Base-by-base conservation (phyloP, 2,113 vertebrate genomes). In the Xerus inauris region DNA sequence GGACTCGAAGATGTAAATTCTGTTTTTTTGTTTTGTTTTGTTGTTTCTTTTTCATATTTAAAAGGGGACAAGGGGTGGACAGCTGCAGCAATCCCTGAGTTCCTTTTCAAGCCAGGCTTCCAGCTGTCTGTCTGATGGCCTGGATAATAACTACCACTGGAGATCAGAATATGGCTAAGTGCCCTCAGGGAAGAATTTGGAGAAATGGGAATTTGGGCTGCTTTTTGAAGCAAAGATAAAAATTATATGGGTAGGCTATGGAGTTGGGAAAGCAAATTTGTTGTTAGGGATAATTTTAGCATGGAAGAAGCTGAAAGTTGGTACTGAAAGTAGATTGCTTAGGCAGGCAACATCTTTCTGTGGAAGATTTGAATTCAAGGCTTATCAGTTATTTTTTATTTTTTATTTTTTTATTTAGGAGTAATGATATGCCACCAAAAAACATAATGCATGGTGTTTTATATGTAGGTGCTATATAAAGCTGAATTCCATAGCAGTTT, bases 401-500 rank as follows among this genome's bases (percentile, higher is more conserved):
- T 28, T 14, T 10, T 35, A 62, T 77, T 91, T 86, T n/a, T 51
- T 16, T 16, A 51, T 51, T 51, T 16, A 51, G 51, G 54, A 57
- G 20, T 81, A 91, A 64, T 67, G 38, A 83, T 32, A 65, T 81
- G 9, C 12, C 24, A 57, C 5, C 71, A 38, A 83, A 71, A 84
- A 83, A 8, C 49, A 91, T 77, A 89, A 94, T 5, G 19, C 8
- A 35, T 0, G 2, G 16, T 83, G 19, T 49, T 84, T 81, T 80
- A 80, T 35, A 62, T 59, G 73, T 47, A 57, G 1, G 13, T 84
- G n/a, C 17, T 42, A 72, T 51, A 40, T 57, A n/a, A 73, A 76
- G 24, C 12, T 80, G 94, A 82, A 64, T 62, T 89, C 26, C 19
- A 20, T 28, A 92, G 73, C 32, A 42, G 22, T 79, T 97, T 91